Percentiles rank a stretch among this genome's conserved stretches.
Evolutionary conservation across 2,888 invertebrate species (phyloP).

Genomic region (Colletes collaris): DNA sequence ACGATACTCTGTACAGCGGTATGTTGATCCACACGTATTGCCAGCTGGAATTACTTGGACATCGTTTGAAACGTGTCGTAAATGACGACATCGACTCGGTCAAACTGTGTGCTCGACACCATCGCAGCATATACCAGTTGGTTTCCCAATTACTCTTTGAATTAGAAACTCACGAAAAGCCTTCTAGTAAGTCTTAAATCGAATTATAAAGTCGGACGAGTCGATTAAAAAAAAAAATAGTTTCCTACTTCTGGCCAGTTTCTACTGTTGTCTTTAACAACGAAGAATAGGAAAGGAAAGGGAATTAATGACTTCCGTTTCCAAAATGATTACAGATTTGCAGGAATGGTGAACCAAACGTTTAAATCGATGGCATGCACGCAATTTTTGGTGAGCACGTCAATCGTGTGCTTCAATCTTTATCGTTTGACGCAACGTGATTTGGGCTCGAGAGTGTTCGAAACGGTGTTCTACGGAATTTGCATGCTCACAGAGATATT

Average conservation of each 20-base stretch:
- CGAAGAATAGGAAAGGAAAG: no score
- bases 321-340: constrained; percentile 21
- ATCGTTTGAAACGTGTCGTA: constrained; percentile 24
- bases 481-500: constrained; percentile 66
- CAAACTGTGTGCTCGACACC: constrained; percentile 41
- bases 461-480: constrained; percentile 30
- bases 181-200: no score
- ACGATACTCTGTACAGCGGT: constrained; percentile 66
- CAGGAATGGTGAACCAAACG: constrained; percentile 12
- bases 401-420: constrained; percentile 34
- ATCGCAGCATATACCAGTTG: constrained; percentile 48
- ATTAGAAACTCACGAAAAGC: no score
- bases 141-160: background rate
- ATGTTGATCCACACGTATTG: constrained; percentile 64
- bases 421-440: constrained; percentile 18
- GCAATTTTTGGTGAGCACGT: constrained; percentile 32
- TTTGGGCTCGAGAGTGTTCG: background rate
- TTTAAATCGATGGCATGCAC: constrained; percentile 15
- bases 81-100: background rate
- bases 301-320: no score
- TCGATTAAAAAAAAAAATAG: no score
- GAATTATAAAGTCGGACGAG: no score
- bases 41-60: constrained; percentile 67
- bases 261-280: no score
- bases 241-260: no score